These are phyloP conservation scores for Mesodorylaimus sp. DNA, from an alignment of 2,888 invertebrate species.

Conservation along the genomic window DNA sequence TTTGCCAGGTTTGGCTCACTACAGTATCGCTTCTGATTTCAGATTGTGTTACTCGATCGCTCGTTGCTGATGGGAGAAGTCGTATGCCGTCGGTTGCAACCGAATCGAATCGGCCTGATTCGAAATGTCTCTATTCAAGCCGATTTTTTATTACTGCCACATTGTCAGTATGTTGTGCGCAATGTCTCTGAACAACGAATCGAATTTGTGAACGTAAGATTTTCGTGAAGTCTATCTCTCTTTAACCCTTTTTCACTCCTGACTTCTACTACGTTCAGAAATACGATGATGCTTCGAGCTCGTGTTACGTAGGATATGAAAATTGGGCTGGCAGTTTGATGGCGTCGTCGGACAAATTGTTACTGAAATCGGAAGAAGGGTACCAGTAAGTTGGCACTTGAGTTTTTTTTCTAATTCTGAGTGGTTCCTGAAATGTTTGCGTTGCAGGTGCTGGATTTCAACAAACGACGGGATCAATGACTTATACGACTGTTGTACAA, in stretches of 20 bases:
- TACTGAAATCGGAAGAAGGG: background rate
- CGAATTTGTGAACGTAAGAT: conserved; percentile 1
- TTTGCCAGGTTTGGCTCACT: background rate
- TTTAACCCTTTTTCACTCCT: background rate
- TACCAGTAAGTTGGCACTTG: background rate
- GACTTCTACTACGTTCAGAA: background rate
- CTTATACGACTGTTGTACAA: no score
- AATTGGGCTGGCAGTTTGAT: conserved; percentile 4
- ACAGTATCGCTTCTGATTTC: no score
- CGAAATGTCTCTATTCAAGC: background rate
- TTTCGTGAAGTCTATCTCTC: background rate
- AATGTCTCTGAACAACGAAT: conserved; percentile 5
- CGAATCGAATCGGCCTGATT: conserved; percentile 5
- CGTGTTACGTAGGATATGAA: background rate
- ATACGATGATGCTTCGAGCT: conserved; percentile 1
- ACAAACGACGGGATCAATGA: no score
- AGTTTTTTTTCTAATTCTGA: background rate
- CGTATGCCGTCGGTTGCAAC: background rate
- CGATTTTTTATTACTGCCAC: conserved; percentile 8
- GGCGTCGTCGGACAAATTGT: background rate
- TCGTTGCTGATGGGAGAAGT: conserved; percentile 7
- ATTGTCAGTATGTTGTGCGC: conserved; percentile 1
- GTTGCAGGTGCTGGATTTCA: no score
- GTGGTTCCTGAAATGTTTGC: background rate
- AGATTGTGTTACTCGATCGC: no score